These are phyloP conservation scores for Hermatobates lingyangjiaoensis DNA, from an alignment of 1,140 invertebrate species.

Conservation along the genomic window DNA sequence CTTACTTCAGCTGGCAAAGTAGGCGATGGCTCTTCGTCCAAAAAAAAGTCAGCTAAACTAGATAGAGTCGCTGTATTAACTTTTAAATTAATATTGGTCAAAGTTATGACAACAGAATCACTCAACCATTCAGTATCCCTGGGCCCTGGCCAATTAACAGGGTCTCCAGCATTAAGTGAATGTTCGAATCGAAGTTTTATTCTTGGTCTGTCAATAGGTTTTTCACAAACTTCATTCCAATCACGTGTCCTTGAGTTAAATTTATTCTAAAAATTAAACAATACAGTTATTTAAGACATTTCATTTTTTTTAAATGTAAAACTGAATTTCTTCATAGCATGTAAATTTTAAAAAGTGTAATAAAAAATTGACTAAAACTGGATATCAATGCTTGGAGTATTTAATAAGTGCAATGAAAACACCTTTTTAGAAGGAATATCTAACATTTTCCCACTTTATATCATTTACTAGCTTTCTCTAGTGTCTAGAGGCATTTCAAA, in stretches of 20 bases:
- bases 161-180: slow-evolving; percentile 25
- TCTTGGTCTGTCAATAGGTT: slow-evolving; percentile 8
- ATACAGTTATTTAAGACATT: not conserved
- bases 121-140: slow-evolving; percentile 21
- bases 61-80: slow-evolving; percentile 64
- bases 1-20: slow-evolving; percentile 59
- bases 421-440: no score
- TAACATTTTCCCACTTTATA: no score
- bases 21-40: slow-evolving; percentile 62
- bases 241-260: slow-evolving; percentile 48
- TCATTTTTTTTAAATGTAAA: no score
- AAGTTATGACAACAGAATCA: slow-evolving; percentile 37
- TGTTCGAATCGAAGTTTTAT: slow-evolving; percentile 7
- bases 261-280: slow-evolving; percentile 36
- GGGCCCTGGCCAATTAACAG: slow-evolving; percentile 15
- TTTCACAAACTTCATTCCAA: slow-evolving; percentile 40
- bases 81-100: slow-evolving; percentile 43
- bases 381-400: no score
- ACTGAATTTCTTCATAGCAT: no score
- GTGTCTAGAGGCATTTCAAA: no score
- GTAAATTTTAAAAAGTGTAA: no score
- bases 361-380: no score
- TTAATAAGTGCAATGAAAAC: no score
- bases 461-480: no score
- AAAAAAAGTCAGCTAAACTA: slow-evolving; percentile 57